Base-by-base conservation (phyloP, 2,797 vertebrate genomes). In the Cirrhinus mrigala region DNA sequence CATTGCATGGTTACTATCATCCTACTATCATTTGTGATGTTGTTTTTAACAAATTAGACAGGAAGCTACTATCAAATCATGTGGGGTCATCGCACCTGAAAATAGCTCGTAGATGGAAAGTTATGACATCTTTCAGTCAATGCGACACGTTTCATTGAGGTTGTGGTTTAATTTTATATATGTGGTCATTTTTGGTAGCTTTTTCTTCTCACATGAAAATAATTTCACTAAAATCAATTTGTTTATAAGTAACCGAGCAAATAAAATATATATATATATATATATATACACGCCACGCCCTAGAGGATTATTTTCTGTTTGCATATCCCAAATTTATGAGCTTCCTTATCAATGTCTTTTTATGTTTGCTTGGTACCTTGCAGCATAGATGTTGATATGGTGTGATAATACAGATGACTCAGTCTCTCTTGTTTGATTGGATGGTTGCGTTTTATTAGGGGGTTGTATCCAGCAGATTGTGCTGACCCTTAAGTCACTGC, bases 281-380 rank as follows among this genome's bases (percentile, higher is more conserved):
- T 66, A 66, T 50, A 7, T 18, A 54, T 60, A 84, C 50, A 76
- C 74, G 1, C 54, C 50, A 76, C 74, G 1, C 54, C 83, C 44
- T 73, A 60, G 27, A 62, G 16, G n/a, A 58, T 66, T 0, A 56
- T 44, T 75, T 70, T 69, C 22, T 68, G 79, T 84, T 66, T 80
- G 70, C 77, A 69, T 52, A 64, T 66, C 22, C 74, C 29, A 71
- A 54, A 77, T 88, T 88, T 88, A 89, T 85, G 81, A 82, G 46
- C 64, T 18, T 70, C 37, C 86, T 87, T 90, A 91, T 91, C 88
- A 77, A 52, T 27, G 50, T 56, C 16, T 73, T 87, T 71, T 84
- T 85, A 80, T 62, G 60, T 79, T 85, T 78, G 50, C 76, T 24
- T 82, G 78, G 81, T 81, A 71, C 58, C 81, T 81, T 87, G 52